phyloP scores from a whole-genome alignment of 53 echinoderm and acorn worm species.

The Hippasteria phrygiana region DNA sequence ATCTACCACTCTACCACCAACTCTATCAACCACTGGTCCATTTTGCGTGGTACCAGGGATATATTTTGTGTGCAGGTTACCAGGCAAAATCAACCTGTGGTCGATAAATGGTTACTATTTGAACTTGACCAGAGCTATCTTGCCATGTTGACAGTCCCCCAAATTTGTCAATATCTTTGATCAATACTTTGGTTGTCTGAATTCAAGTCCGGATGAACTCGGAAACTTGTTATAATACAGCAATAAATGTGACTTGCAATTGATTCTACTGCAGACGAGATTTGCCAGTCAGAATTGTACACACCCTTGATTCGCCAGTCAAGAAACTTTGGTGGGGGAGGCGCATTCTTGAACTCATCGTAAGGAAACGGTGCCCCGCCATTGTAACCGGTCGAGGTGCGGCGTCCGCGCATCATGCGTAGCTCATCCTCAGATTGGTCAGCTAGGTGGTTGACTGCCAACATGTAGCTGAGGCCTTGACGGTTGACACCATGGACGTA shows the following conservation, averaged over 20 bases:
- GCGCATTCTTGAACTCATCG: constrained; percentile 29
- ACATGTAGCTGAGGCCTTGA: constrained; percentile 69
- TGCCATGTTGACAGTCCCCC: too few species aligned
- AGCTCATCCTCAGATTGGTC: constrained; percentile 77
- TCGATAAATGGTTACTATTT: too few species aligned
- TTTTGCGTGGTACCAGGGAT: too few species aligned
- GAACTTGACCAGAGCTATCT: too few species aligned
- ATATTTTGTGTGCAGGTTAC: too few species aligned
- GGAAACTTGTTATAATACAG: neutral
- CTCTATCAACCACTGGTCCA: too few species aligned
- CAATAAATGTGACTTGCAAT: neutral
- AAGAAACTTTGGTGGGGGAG: constrained; percentile 61
- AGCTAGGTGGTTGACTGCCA: constrained; percentile 89
- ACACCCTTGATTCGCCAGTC: constrained; percentile 90
- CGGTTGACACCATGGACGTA: constrained; percentile 91
- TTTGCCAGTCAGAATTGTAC: too few species aligned
- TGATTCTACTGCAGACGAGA: neutral
- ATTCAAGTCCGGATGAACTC: too few species aligned
- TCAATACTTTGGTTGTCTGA: too few species aligned
- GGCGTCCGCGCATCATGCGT: constrained; percentile 81
- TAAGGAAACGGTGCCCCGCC: constrained; percentile 75
- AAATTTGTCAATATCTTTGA: too few species aligned
- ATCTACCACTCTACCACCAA: too few species aligned
- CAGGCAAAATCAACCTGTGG: too few species aligned
- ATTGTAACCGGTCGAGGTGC: constrained; percentile 65